These are phyloP conservation scores for Tetragonula carbonaria DNA, from an alignment of 2,888 invertebrate species.

Conservation along the genomic window DNA sequence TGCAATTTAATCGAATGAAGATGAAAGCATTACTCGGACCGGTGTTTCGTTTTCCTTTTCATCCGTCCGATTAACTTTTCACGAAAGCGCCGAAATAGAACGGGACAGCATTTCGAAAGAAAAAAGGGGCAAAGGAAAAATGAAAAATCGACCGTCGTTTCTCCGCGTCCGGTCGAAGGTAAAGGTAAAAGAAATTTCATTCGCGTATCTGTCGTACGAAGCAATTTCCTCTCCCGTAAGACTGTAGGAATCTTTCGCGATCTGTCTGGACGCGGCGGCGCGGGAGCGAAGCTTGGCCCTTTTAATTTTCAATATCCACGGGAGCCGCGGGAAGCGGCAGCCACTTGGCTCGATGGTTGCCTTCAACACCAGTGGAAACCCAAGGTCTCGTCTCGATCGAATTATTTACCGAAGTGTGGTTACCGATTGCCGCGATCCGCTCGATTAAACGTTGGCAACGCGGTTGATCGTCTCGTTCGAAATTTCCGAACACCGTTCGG, in stretches of 20 bases:
- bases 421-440: slow-evolving; percentile 32
- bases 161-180: too few relatives aligned
- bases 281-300: not conserved
- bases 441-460: slow-evolving; percentile 36
- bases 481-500: not conserved
- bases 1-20: slow-evolving; percentile 6
- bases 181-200: not conserved
- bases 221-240: not conserved
- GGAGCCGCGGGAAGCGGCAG: slow-evolving; percentile 23
- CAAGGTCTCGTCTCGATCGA: slow-evolving; percentile 8
- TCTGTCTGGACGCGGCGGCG: not conserved
- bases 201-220: not conserved
- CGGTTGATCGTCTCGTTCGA: not conserved
- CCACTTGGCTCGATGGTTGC: not conserved
- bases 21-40: not conserved
- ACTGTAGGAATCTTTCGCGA: not conserved
- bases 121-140: too few relatives aligned
- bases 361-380: slow-evolving; percentile 2
- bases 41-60: not conserved
- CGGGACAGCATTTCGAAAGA: too few relatives aligned
- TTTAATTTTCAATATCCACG: slow-evolving; percentile 56
- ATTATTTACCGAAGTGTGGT: slow-evolving; percentile 54
- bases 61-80: not conserved
- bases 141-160: not conserved
- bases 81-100: not conserved